Evolutionary conservation across 1,140 invertebrate species (phyloP).

Genomic region (Sitophilus oryzae): DNA sequence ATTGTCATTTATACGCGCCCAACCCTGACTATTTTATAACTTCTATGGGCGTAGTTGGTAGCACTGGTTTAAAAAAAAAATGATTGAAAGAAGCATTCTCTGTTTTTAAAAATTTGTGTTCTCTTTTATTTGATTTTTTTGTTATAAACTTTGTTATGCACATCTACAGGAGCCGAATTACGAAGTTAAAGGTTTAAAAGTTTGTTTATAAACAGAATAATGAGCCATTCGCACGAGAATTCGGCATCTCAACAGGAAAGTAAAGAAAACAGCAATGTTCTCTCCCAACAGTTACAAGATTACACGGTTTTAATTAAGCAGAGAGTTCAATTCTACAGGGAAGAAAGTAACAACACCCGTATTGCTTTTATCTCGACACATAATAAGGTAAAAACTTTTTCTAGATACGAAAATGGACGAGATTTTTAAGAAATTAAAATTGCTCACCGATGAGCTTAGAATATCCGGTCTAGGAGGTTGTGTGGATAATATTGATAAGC

Average conservation of each 20-base stretch:
- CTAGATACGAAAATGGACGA: slow-evolving; percentile 25
- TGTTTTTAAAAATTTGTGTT: background rate
- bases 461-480: slow-evolving; percentile 5
- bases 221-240: background rate
- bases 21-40: too few species aligned
- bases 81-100: background rate
- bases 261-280: background rate
- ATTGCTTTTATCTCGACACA: background rate
- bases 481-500: slow-evolving; percentile 10
- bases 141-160: background rate
- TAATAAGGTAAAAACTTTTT: slow-evolving; percentile 1
- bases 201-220: too few species aligned
- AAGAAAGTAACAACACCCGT: slow-evolving; percentile 26
- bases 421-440: slow-evolving; percentile 25
- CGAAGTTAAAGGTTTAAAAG: too few species aligned
- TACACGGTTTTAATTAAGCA: slow-evolving; percentile 13
- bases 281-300: background rate
- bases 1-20: too few species aligned
- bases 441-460: slow-evolving; percentile 17
- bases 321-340: slow-evolving; percentile 24
- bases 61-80: too few species aligned
- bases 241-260: background rate
- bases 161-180: too few species aligned
- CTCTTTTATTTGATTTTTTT: background rate
- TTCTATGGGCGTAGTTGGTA: too few species aligned